phyloP scores from a whole-genome alignment of 2,888 invertebrate species.

The Prosapia bicincta region DNA sequence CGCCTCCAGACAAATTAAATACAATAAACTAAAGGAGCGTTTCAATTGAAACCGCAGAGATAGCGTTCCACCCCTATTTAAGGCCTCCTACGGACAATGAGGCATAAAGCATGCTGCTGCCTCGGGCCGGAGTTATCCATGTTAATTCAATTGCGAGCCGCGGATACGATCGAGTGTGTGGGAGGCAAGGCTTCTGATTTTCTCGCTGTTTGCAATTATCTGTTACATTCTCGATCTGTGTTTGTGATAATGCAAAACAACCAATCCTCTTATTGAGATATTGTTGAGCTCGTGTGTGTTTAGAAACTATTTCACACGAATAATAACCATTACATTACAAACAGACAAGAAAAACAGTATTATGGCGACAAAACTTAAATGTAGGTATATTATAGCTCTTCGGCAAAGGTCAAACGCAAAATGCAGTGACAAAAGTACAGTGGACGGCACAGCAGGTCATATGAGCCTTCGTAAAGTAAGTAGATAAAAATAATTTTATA shows the following conservation, averaged over 20 bases:
- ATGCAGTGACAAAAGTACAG: no score
- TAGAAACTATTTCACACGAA: no score
- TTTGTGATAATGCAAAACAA: background rate
- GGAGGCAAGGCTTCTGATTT: background rate
- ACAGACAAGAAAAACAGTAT: no score
- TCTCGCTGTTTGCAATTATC: background rate
- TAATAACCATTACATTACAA: no score
- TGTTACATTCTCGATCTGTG: no score
- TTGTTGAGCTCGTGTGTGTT: background rate
- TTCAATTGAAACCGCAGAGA: background rate
- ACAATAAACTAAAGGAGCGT: background rate
- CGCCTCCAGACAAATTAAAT: background rate
- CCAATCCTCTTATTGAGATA: background rate
- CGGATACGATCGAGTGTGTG: background rate
- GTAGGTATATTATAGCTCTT: no score
- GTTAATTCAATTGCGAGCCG: background rate
- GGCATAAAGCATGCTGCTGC: background rate
- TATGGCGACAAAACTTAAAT: no score
- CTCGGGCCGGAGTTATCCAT: background rate
- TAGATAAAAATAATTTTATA: no score
- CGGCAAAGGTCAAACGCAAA: no score
- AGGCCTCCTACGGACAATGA: background rate
- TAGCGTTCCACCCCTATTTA: background rate
- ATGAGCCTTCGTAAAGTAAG: no score
- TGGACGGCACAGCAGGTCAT: no score